Evolutionary conservation across 2,113 vertebrate species (phyloP), one percentile per base, ranked within the genome.

Genomic region (Fulmarus glacialis): DNA sequence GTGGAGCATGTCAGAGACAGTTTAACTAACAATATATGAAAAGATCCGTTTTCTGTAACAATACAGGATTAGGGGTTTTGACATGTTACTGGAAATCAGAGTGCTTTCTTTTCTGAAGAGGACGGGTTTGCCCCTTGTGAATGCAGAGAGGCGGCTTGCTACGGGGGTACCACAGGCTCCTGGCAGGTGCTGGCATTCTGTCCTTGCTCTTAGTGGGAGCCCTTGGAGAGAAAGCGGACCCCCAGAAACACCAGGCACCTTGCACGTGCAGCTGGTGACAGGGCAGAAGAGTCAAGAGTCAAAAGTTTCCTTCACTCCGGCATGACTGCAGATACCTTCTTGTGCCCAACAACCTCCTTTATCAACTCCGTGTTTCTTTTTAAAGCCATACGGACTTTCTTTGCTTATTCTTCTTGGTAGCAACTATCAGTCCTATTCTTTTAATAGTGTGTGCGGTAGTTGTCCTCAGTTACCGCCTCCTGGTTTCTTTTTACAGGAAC

Each of bases 71-170:
- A 52, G 10, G 8, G 14, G 3, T 64, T 89, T 55, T 66, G 70
- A 40, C 4, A 3, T 1, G 1, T 66, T 43, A 21, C 59, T 58
- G 55, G 50, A 58, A 58, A 84, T 15, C 48, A 53, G 34, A 29
- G 27, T 12, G 6, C 50, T 60, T 73, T 29, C 27, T 42, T 24
- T 29, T 34, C 34, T 9, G 22, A 79, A 20, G 32, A 63, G 48
- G 34, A 14, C 11, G 16, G 30, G 77, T n/a, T 48, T 73, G 56
- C 22, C 19, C 29, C 27, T 9, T 9, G 64, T 3, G 5, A 53
- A 17, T 9, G n/a, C n/a, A 30, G 30, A 23, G 45, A 4, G 2
- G 2, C 1, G 12, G 15, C 15, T 11, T 15, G 29, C n/a, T 20
- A 17, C 2, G 7, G n/a, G 29, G 16, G 18, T 5, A 15, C 15